A percentile compares a stretch with the other conserved stretches of the same genome.
phyloP scores from a whole-genome alignment of 2,113 vertebrate genomes.

The Papio anubis region DNA sequence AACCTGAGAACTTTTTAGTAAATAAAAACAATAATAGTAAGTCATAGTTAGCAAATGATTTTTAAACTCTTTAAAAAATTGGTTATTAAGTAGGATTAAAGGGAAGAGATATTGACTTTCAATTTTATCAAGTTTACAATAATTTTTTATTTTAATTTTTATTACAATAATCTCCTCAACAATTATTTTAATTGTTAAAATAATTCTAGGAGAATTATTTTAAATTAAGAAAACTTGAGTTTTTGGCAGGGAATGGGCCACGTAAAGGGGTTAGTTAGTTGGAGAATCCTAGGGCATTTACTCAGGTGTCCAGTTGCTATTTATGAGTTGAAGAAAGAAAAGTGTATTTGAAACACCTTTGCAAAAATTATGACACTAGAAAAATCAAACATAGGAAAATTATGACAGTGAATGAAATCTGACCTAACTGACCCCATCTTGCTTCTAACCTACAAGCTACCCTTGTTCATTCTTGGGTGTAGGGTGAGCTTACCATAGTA shows the following conservation, averaged over 20 bases:
- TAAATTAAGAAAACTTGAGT: not conserved
- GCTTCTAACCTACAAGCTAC: no score
- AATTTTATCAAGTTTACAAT: not conserved
- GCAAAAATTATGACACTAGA: no score
- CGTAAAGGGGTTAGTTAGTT: not conserved
- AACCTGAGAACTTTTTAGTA: not conserved
- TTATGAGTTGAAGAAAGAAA: not conserved
- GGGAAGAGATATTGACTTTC: not conserved
- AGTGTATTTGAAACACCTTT: no score
- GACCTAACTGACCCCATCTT: no score
- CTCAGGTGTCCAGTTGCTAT: not conserved
- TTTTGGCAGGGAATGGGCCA: not conserved
- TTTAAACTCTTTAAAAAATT: not conserved
- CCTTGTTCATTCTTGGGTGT: no score
- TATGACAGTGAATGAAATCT: no score
- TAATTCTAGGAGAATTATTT: not conserved
- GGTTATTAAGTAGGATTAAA: not conserved
- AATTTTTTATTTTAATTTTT: not conserved
- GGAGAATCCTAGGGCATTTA: not conserved
- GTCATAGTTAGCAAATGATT: not conserved
- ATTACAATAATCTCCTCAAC: not conserved
- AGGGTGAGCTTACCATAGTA: no score
- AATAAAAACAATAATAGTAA: not conserved
- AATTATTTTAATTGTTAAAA: not conserved
- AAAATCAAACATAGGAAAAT: no score